Evolutionary conservation across 2,797 vertebrate species (phyloP).

Genomic region (Macropodus opercularis): DNA sequence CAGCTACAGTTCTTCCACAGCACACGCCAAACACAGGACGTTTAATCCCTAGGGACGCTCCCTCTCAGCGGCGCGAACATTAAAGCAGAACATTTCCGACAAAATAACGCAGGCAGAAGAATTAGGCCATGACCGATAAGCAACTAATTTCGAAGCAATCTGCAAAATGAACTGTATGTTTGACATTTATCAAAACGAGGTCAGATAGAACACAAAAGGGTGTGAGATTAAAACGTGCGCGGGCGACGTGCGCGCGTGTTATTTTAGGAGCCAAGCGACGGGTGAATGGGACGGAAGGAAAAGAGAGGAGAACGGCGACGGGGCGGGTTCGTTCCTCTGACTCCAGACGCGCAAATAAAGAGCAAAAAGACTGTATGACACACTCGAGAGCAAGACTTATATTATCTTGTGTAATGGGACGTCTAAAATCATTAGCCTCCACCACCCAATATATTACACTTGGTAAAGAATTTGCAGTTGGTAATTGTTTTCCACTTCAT

Average conservation of each 20-base stretch:
- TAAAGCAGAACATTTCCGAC: slow-evolving; percentile 33
- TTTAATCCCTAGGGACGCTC: slow-evolving; percentile 18
- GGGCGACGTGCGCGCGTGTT: slow-evolving; percentile 18
- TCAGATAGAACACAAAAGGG: slow-evolving; percentile 47
- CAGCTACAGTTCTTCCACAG: background rate
- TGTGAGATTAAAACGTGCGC: slow-evolving; percentile 40
- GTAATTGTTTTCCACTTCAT: slow-evolving; percentile 77
- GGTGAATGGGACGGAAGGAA: slow-evolving; percentile 5
- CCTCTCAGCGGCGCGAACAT: slow-evolving; percentile 11
- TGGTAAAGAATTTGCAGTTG: slow-evolving; percentile 73
- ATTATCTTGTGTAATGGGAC: slow-evolving; percentile 74
- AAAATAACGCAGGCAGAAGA: slow-evolving; percentile 42
- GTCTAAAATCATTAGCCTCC: slow-evolving; percentile 73
- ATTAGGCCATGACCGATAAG: slow-evolving; percentile 52
- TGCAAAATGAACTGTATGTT: slow-evolving; percentile 48
- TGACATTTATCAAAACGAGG: slow-evolving; percentile 60
- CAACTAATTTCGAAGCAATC: slow-evolving; percentile 52
- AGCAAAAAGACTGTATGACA: slow-evolving; percentile 48
- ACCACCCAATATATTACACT: slow-evolving; percentile 68
- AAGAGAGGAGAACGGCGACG: slow-evolving; percentile 5
- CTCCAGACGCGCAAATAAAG: slow-evolving; percentile 35
- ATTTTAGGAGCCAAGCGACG: slow-evolving; percentile 14
- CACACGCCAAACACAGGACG: slow-evolving; percentile 15
- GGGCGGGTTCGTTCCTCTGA: slow-evolving; percentile 42
- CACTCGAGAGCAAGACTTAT: slow-evolving; percentile 61